phyloP scores from a whole-genome alignment of 1,140 invertebrate genomes.

The Druon quercuslanigerum region DNA sequence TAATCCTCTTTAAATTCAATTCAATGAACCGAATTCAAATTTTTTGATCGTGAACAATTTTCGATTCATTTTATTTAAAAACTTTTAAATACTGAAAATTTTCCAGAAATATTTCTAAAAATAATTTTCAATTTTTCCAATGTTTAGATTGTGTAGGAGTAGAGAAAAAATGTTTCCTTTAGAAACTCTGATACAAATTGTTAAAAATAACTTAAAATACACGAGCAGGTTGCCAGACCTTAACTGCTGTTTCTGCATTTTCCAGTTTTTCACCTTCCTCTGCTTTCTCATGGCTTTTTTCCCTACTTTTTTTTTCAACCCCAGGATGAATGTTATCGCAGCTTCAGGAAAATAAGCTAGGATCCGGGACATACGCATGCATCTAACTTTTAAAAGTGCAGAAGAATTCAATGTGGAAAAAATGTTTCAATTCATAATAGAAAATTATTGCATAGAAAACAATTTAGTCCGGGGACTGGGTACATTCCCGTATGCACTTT shows the following conservation, averaged over 20 bases:
- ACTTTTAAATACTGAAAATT: background rate
- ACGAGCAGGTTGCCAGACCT: background rate
- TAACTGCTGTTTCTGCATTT: constrained; percentile 17
- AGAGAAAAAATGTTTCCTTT: no score
- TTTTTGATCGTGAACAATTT: background rate
- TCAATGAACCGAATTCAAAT: background rate
- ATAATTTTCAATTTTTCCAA: background rate
- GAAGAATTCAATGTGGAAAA: background rate
- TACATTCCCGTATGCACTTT: no score
- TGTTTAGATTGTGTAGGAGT: no score
- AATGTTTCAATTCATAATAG: no score
- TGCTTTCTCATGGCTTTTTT: background rate
- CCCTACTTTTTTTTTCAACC: background rate
- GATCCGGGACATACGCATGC: background rate
- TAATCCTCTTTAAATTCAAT: constrained; percentile 14
- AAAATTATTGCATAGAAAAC: no score
- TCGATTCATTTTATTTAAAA: background rate
- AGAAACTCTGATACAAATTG: background rate
- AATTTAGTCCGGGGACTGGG: no score
- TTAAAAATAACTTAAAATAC: constrained; percentile 29
- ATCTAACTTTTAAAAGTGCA: background rate
- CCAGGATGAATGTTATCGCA: background rate
- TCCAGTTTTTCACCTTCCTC: constrained; percentile 6
- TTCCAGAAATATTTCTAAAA: background rate
- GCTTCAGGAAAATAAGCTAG: background rate